Conservation (phyloP, 2,797 vertebrate genomes). For the Malacoctenus gilli region DNA sequence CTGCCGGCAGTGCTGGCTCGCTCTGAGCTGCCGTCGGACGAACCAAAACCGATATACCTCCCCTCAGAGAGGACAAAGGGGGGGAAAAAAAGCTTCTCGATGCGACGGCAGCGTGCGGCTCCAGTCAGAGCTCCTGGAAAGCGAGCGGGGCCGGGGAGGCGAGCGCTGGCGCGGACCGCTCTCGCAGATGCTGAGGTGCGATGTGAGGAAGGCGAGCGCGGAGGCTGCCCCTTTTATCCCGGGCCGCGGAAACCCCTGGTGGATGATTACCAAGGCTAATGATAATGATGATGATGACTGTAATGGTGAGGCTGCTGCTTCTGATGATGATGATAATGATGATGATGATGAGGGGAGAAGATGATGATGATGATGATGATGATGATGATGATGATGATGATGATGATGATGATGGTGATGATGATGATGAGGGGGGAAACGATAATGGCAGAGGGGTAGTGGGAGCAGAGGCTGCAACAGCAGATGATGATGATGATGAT, state of each 20-base stretch:
- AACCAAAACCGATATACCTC: background rate
- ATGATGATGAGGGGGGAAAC: slow-evolving; percentile 74
- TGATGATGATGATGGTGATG: slow-evolving; percentile 77
- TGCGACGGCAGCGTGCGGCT: background rate
- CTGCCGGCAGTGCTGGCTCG: slow-evolving; percentile 2
- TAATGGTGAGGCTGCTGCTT: slow-evolving; percentile 78
- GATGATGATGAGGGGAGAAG: slow-evolving; percentile 73
- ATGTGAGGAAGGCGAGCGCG: slow-evolving; percentile 67
- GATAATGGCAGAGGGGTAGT: slow-evolving; percentile 70
- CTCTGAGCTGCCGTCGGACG: background rate
- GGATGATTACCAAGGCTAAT: slow-evolving; percentile 85
- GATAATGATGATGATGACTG: slow-evolving; percentile 88
- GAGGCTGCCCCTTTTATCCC: slow-evolving; percentile 77
- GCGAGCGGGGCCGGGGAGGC: slow-evolving; percentile 5
- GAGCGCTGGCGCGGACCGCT: background rate
- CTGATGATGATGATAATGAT: slow-evolving; percentile 74
- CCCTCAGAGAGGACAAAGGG: slow-evolving; percentile 4
- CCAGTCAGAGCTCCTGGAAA: background rate
- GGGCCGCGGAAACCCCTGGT: slow-evolving; percentile 74
- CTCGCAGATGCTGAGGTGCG: slow-evolving; percentile 44
- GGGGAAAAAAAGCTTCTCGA: slow-evolving; percentile 26
- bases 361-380: slow-evolving; percentile 81
- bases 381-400: slow-evolving; percentile 76
- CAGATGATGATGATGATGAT: slow-evolving; percentile 79
- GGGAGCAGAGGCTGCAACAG: slow-evolving; percentile 61